Base-by-base conservation (phyloP, 1,140 invertebrate genomes). In the Musca vetustissima region DNA sequence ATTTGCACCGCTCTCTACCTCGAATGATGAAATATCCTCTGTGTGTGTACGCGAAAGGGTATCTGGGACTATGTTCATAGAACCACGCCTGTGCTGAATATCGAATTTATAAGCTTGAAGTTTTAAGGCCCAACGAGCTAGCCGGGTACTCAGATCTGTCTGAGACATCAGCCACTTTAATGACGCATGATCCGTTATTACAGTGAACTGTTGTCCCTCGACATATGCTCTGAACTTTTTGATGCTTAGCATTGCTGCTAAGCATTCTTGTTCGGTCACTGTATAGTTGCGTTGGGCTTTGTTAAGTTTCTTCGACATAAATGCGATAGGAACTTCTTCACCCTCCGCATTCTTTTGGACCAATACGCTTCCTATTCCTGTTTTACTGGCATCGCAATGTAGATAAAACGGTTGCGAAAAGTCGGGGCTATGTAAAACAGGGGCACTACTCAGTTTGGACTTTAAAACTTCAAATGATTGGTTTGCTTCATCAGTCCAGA, bases 171-270 rank as follows among this genome's bases (percentile, higher is more conserved):
- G 66, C 73, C 75, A 77, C 17, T 19, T 19, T 9, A 78, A 59
- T 43, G 70, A 72, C n/a, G 66, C 64, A 48, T 74, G 75, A 69
- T 84, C 75, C 15, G 75, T 79, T 32, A 83, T 70, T 9, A 84
- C 68, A 8, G 69, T 70, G 68, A 86, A 85, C 28, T 75, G 19
- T 1, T 75, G 61, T 4, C 78, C 82, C 59, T 81, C 76, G 1
- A 85, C 24, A 71, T 83, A 86, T 4, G 75, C 71, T 52, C 79
- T 70, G 68, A 85, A 86, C 57, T 84, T 82, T 69, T 83, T 72
- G 36, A 83, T 49, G 43, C 17, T 52, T 25, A 66, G 47, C 47
- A 49, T 28, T 57, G 13, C 21, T 57, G 59, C 59, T 17, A 36
- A 25, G 14, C 59, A 64, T 36, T 64, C 59, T 25, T 28, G 28